Evolutionary conservation across 2,113 vertebrate genomes (phyloP), one percentile per base, ranked within the genome.

Genomic region (Sciurus niger): DNA sequence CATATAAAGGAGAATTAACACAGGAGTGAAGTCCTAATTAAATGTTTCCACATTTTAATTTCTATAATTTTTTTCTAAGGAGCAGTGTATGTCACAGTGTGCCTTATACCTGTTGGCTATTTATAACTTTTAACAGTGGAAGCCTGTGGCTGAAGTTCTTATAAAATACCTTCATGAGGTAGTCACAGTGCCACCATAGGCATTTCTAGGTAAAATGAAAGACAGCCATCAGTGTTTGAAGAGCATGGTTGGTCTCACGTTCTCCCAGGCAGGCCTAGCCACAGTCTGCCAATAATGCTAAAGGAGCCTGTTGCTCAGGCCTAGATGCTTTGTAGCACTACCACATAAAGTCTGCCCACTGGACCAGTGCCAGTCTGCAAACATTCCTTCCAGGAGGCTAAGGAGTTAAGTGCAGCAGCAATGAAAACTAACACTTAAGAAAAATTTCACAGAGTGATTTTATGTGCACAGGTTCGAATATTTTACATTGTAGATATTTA

Each of bases 101-200:
- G 9, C 32, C 65, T 97, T 91, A 67, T 78, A 89, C 30, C 55
- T 85, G 11, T 43, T 89, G 4, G 22, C 24, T 95, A 77, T 91
- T 89, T 91, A 67, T 67, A 97, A 46, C 3, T 6, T 89, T 90
- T 60, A 63, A 91, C 96, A 93, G 84, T 40, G 92, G 55, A 89
- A 73, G 25, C 9, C n/a, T 67, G 13, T 28, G 20, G 11, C 17
- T 94, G 63, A 46, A 13, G 6, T 53, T 46, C 72, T 94, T 90
- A 94, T 25, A 73, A 82, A 96, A 73, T 80, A 18, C 24, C 8
- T 77, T 93, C 14, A 25, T 34, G 9, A 78, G 60, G 4, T 28
- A 89, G 12, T 8, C 3, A 28, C 3, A 1, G 14, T 34, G 14
- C 32, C 8, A 65, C 22, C 30, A 17, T 3, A 55, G 10, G 65